These are phyloP conservation scores for Chirona hameri DNA, from an alignment of 2,888 invertebrate genomes.

Conservation along the genomic window DNA sequence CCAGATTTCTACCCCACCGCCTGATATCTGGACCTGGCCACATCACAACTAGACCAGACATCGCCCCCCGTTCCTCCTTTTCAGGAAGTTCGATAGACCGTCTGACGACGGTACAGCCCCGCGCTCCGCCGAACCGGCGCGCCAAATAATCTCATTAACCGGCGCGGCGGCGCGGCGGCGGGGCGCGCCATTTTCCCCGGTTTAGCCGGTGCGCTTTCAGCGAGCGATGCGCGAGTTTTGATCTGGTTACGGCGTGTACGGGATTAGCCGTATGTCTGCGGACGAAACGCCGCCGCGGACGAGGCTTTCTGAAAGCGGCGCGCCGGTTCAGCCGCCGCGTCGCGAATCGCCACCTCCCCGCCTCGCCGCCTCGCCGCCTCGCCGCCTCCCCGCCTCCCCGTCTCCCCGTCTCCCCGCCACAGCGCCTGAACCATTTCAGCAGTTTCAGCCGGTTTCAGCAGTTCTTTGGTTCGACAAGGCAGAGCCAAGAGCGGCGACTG, in stretches of 20 bases:
- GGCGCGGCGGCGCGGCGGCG: not conserved
- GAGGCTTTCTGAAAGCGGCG: not conserved
- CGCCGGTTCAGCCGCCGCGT: not conserved
- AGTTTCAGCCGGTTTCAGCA: not conserved
- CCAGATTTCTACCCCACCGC: too few relatives aligned
- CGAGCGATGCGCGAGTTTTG: not conserved
- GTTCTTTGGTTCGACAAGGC: not conserved
- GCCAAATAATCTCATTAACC: not conserved
- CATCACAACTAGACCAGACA: too few relatives aligned
- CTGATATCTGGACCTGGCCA: too few relatives aligned
- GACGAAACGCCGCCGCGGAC: not conserved
- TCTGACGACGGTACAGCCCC: not conserved
- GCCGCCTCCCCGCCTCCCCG: not conserved
- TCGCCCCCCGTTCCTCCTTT: too few relatives aligned
- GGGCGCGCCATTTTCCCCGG: not conserved
- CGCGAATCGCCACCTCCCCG: not conserved
- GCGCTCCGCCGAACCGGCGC: not conserved
- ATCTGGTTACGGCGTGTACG: not conserved
- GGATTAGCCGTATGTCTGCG: not conserved
- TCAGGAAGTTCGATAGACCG: too few relatives aligned
- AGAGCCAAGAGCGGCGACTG: not conserved
- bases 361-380: not conserved
- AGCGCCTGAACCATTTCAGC: not conserved
- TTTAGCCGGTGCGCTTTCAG: not conserved
- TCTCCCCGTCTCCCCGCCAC: not conserved